These are phyloP conservation scores for Cheilosia grossa DNA, from an alignment of 2,888 invertebrate genomes.

Conservation along the genomic window DNA sequence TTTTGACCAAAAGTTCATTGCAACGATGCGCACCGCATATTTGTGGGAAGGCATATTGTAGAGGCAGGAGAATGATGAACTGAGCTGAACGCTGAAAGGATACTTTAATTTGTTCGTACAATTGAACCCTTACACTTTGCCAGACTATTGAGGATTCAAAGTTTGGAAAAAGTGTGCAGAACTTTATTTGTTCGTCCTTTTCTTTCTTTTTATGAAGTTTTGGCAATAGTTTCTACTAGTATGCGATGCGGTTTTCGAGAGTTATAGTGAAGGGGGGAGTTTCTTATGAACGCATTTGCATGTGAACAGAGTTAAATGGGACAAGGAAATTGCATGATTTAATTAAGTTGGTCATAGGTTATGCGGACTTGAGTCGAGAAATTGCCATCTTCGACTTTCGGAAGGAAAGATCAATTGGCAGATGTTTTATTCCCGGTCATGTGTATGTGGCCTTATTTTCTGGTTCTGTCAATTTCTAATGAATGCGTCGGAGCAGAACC, in stretches of 20 bases:
- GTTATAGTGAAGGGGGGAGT: slow-evolving; percentile 14
- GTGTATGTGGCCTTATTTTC: too few relatives aligned
- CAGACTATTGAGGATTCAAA: slow-evolving; percentile 65
- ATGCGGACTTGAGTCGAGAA: not conserved
- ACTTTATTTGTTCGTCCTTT: slow-evolving; percentile 8
- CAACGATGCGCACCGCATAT: slow-evolving; percentile 68
- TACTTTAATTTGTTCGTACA: slow-evolving; percentile 74
- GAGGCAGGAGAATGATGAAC: slow-evolving; percentile 44
- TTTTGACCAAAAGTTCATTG: slow-evolving; percentile 71
- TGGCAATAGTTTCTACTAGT: slow-evolving; percentile 12
- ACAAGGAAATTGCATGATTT: slow-evolving; percentile 29
- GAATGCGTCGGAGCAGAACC: too few relatives aligned
- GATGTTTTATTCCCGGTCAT: too few relatives aligned
- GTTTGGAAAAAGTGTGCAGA: slow-evolving; percentile 64
- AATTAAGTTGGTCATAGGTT: slow-evolving; percentile 33
- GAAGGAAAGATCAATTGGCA: too few relatives aligned
- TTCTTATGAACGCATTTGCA: slow-evolving; percentile 27
- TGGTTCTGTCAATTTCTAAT: too few relatives aligned
- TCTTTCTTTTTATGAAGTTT: not conserved
- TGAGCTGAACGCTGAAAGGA: slow-evolving; percentile 53
- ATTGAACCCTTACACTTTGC: slow-evolving; percentile 71
- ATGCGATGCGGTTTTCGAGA: slow-evolving; percentile 3
- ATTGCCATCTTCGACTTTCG: not conserved
- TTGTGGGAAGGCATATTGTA: slow-evolving; percentile 41
- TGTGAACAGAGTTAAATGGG: slow-evolving; percentile 4